Evolutionary conservation across 2,113 vertebrate genomes (phyloP).

Genomic region (Psephotus haematonotus): DNA sequence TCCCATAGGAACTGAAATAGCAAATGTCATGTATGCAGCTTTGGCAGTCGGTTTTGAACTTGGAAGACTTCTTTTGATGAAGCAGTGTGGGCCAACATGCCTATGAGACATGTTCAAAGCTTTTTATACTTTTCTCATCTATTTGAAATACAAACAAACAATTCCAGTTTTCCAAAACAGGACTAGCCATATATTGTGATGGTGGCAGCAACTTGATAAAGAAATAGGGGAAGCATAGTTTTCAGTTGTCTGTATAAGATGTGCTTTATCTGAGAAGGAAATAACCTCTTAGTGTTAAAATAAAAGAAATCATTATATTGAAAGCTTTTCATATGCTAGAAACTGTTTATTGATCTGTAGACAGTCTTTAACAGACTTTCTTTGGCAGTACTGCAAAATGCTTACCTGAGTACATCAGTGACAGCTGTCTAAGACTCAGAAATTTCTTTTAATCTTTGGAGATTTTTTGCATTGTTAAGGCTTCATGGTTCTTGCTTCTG

Average conservation of each 20-base stretch:
- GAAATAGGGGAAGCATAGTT: neutral
- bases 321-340: neutral
- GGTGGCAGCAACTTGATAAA: neutral
- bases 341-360: neutral
- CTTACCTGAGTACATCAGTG: neutral
- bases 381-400: neutral
- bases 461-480: neutral
- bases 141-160: conserved; percentile 33
- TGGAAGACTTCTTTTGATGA: conserved; percentile 37
- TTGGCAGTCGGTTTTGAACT: conserved; percentile 60
- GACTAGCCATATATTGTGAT: neutral
- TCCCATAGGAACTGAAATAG: conserved; percentile 52
- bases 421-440: neutral
- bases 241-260: neutral
- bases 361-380: neutral
- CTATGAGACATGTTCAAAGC: conserved; percentile 30
- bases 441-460: neutral
- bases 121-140: conserved; percentile 18
- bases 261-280: neutral
- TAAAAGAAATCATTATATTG: neutral
- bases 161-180: conserved; percentile 19
- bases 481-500: neutral
- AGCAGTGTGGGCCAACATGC: neutral
- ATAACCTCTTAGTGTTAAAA: neutral
- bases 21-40: conserved; percentile 49